Base-by-base conservation (phyloP, 35 echinoderm and acorn worm genomes). In the Apostichopus californicus region DNA sequence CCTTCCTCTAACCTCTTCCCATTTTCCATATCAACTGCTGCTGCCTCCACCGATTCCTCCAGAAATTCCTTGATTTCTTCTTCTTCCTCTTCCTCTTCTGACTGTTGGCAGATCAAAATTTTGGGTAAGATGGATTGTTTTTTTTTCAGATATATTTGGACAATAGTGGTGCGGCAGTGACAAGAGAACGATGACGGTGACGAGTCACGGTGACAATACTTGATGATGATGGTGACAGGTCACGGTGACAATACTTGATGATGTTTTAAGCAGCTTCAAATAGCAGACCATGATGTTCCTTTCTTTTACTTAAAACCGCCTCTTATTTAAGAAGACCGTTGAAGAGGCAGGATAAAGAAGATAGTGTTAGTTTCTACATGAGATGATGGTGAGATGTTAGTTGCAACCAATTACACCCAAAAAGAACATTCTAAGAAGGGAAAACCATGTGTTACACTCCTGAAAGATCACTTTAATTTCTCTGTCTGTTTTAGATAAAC, bases 41-140 rank as follows among this genome's bases (percentile, higher is more conserved):
- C n/a, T 18, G n/a, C 15, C 13, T 58, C n/a, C 14, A 58, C 58
- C 34, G 34, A 46, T 46, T 46, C 3, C n/a, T n/a, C n/a, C n/a
- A n/a, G n/a, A 46, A 46, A 46, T 46, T 46, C 34, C 34, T 46
- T 46, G 56, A 9, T 52, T n/a, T 61, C 81, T 25, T 85, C 81
- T 52, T 58, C 20, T 25, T 10, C 55, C 23, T 85, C 81, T 22
- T 85, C 81, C 24, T 85, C 56, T 23, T 85, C 81, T 20, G 81
- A 85, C 81, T 85, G 81, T 85, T 85, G 81, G 81, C 81, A 85
- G 81, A 85, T 85, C 55, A 85, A 85, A 85, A 85, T 56, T 85
- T 85, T 59, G 55, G 4, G 81, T 85, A 85, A 85, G 57, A 58
- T 85, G 56, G 81, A 15, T 17, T 81, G 57, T 17, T 54, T 59